Evolutionary conservation across 2,113 vertebrate genomes (phyloP).

Genomic region (Xenopus laevis): DNA sequence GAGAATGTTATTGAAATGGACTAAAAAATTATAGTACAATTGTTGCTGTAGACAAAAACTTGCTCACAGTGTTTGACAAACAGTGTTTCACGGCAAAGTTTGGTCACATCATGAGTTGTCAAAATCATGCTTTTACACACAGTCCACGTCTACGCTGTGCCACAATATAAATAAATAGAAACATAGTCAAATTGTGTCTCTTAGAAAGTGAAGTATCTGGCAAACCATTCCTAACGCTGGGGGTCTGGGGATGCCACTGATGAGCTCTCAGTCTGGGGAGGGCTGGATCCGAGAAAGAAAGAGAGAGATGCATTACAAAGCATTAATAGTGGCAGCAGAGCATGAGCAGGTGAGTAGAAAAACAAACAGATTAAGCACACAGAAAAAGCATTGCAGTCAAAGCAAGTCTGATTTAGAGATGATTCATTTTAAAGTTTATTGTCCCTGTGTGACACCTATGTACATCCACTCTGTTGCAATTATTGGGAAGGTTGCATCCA

Average conservation of each 20-base stretch:
- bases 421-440: constrained; percentile 25
- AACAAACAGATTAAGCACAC: constrained; percentile 23
- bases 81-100: constrained; percentile 58
- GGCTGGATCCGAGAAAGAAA: constrained; percentile 74
- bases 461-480: constrained; percentile 60
- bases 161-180: constrained; percentile 52
- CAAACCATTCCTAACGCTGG: constrained; percentile 96
- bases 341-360: background rate
- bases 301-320: constrained; percentile 51
- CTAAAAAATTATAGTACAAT: constrained; percentile 60
- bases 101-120: constrained; percentile 57
- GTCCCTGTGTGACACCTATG: constrained; percentile 46
- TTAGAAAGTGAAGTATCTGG: constrained; percentile 98
- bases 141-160: constrained; percentile 60
- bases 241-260: constrained; percentile 81
- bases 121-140: constrained; percentile 81
- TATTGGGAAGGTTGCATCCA: constrained; percentile 55
- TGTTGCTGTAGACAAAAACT: constrained; percentile 66
- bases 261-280: constrained; percentile 90
- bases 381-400: constrained; percentile 9
- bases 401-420: background rate
- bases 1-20: constrained; percentile 55
- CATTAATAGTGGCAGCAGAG: constrained; percentile 53
- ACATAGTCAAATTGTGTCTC: constrained; percentile 47
- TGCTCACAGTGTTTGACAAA: constrained; percentile 68